phyloP scores from a whole-genome alignment of 2,113 vertebrate species.

The Ranitomeya imitator region DNA sequence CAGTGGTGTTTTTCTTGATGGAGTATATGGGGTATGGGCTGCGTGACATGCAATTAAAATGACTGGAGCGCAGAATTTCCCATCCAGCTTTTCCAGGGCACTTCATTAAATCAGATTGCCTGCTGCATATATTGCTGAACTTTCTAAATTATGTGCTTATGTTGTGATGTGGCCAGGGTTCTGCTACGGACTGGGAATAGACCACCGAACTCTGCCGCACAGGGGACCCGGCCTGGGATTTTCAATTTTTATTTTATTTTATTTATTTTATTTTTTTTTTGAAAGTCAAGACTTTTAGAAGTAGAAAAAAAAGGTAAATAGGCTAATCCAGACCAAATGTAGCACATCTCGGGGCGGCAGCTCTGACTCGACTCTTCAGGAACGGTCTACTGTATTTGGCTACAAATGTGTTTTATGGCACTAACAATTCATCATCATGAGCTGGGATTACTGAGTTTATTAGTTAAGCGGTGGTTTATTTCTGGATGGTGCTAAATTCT shows the following conservation, averaged over 20 bases:
- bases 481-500: constrained; percentile 11
- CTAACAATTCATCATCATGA: constrained; percentile 28
- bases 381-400: constrained; percentile 31
- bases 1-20: constrained; percentile 46
- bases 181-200: constrained; percentile 39
- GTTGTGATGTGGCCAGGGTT: constrained; percentile 50
- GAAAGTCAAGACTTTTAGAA: constrained; percentile 34
- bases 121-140: constrained; percentile 52
- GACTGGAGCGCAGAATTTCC: constrained; percentile 41
- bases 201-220: constrained; percentile 46
- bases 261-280: not conserved
- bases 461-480: constrained; percentile 34
- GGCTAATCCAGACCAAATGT: constrained; percentile 42
- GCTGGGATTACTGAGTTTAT: constrained; percentile 40
- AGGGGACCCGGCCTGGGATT: constrained; percentile 14
- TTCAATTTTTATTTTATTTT: not conserved
- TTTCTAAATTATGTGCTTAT: constrained; percentile 56
- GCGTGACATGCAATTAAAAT: constrained; percentile 56
- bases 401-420: constrained; percentile 35
- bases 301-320: constrained; percentile 4
- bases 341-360: not conserved
- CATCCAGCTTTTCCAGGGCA: constrained; percentile 51
- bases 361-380: not conserved
- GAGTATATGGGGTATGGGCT: constrained; percentile 15
- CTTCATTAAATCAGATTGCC: constrained; percentile 55